Base-by-base conservation (phyloP, 2,888 invertebrate genomes). In the Athetis lepigone region DNA sequence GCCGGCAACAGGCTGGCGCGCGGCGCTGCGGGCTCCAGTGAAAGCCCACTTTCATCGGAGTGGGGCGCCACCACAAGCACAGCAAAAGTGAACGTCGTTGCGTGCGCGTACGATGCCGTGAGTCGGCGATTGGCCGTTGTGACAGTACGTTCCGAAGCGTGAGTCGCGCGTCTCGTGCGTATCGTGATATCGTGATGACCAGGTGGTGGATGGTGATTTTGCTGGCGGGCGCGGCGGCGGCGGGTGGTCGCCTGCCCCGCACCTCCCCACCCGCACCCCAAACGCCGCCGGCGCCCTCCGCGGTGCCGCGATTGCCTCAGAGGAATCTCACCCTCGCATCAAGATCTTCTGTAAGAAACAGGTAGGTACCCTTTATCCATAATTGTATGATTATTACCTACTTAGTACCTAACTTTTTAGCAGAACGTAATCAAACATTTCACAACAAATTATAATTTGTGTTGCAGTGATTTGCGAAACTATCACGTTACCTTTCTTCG, bases 281-380 rank as follows among this genome's bases (percentile, higher is more conserved):
- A 75, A 92, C 96, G 46, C 88, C 96, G 75, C 95, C 96, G 85
- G 95, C 96, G 77, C 96, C 90, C 91, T 77, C 96, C 54, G 91
- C 96, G 72, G 95, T 96, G 75, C 96, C 91, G 92, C 87, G 90
- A 27, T 87, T 92, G 50, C 92, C 92, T 64, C 92, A 87, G 71
- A 90, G 94, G 88, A 94, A 94, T 79, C 89, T 93, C 80, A 93
- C 94, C 83, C 92, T 94, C 59, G 89, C 95, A 45, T 88, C 92
- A 75, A 88, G 94, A 61, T 88, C 92, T 73, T 90, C 94, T 43
- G 88, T 94, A 67, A 88, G 95, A 84, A 95, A 95, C 90, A 94
- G 95, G 95, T 95, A 84, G 92, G 93, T 91, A 37, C 18, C 49
- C 47, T 27, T 55, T 55, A 55, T 45, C 23, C 7, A 25, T 23